A percentile compares a stretch with the other conserved stretches of the same genome.
Conservation (phyloP, 2,797 vertebrate genomes). For the Mus minutoides region DNA sequence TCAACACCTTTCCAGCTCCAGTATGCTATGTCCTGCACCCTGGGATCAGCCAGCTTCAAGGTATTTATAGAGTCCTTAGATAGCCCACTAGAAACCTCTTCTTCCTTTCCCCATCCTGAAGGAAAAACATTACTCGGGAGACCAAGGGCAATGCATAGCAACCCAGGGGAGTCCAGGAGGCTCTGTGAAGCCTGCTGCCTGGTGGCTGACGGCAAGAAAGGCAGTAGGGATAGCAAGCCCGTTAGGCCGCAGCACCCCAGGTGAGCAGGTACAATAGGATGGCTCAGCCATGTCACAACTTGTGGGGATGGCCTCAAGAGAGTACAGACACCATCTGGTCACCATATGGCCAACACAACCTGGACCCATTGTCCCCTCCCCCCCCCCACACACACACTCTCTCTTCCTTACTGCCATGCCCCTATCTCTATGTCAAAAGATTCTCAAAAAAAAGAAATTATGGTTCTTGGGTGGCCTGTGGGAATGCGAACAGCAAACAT, state of each 20-base stretch:
- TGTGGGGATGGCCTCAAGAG: constrained; percentile 11
- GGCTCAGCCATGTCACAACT: background rate
- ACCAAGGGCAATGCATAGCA: background rate
- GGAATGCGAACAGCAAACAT: constrained; percentile 24
- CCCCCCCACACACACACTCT: background rate
- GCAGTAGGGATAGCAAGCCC: background rate
- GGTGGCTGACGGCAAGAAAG: background rate
- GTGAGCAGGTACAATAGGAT: constrained; percentile 27
- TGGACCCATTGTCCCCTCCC: background rate
- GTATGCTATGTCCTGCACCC: background rate
- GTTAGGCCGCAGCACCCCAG: constrained; percentile 6
- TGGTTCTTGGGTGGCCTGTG: background rate
- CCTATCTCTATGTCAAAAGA: background rate
- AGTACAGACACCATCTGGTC: constrained; percentile 65
- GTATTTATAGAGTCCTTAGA: background rate
- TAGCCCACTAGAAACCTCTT: background rate
- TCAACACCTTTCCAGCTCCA: background rate
- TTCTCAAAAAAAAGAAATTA: constrained; percentile 24
- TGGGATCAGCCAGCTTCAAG: background rate
- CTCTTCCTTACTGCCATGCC: background rate
- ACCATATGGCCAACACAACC: constrained; percentile 56
- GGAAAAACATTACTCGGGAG: background rate
- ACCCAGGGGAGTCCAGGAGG: background rate
- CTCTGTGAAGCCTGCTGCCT: background rate
- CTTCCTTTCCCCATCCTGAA: background rate